Evolutionary conservation across 1,140 invertebrate species (phyloP).

Genomic region (Drosophila rufa): DNA sequence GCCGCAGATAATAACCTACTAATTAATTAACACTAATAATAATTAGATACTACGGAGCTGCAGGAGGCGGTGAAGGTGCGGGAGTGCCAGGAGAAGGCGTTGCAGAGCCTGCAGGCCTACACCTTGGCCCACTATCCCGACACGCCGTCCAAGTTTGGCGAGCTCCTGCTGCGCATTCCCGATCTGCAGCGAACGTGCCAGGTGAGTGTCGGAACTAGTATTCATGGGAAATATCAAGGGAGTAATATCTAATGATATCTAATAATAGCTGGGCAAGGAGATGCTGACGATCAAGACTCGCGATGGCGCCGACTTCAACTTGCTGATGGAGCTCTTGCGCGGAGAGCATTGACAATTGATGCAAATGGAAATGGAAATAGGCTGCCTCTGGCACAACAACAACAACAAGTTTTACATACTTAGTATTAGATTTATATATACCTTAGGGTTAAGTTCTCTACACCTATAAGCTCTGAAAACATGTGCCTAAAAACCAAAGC

Average conservation of each 20-base stretch:
- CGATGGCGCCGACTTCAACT: constrained; percentile 96
- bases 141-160: constrained; percentile 97
- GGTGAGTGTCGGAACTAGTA: constrained; percentile 85
- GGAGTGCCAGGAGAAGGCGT: constrained; percentile 96
- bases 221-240: not conserved
- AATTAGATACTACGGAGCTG: constrained; percentile 93
- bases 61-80: constrained; percentile 96
- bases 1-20: not conserved
- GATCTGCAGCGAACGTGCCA: constrained; percentile 97
- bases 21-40: no score
- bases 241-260: not conserved
- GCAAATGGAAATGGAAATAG: constrained; percentile 18
- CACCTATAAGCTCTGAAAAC: constrained; percentile 76
- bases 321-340: constrained; percentile 97
- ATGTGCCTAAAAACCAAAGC: constrained; percentile 75
- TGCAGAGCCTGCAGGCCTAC: constrained; percentile 96
- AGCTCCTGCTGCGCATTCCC: constrained; percentile 95
- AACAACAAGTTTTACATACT: constrained; percentile 68
- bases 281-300: constrained; percentile 94
- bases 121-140: constrained; percentile 96
- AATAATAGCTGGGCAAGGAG: constrained; percentile 93
- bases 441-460: constrained; percentile 55
- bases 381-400: no score
- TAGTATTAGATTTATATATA: constrained; percentile 74
- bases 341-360: constrained; percentile 91